Evolutionary conservation across 2,113 vertebrate species (phyloP).

Genomic region (Eleginops maclovinus): DNA sequence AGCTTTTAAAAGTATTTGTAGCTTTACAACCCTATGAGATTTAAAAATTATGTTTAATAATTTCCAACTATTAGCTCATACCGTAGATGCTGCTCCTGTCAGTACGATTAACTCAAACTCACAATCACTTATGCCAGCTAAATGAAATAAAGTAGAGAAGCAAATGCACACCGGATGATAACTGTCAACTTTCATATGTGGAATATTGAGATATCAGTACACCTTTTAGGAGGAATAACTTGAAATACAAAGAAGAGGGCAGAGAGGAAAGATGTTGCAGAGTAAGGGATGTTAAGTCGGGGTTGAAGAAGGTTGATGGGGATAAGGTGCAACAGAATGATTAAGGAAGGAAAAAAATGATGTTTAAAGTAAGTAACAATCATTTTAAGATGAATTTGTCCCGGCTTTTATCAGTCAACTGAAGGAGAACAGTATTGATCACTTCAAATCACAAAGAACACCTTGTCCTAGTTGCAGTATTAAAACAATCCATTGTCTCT

Average conservation of each 20-base stretch:
- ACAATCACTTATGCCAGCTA: too few species aligned
- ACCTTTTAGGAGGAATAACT: not conserved
- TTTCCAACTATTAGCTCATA: too few species aligned
- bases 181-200: too few species aligned
- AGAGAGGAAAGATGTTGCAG: not conserved
- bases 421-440: constrained; percentile 36
- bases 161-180: too few species aligned
- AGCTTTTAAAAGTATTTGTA: too few species aligned
- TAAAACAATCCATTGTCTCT: not conserved
- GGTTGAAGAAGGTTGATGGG: not conserved
- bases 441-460: constrained; percentile 30
- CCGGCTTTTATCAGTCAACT: constrained; percentile 28
- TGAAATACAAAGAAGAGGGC: not conserved
- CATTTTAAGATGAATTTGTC: constrained; percentile 10
- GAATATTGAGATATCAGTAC: too few species aligned
- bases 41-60: too few species aligned
- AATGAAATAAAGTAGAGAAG: too few species aligned
- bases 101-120: too few species aligned
- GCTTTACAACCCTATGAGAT: too few species aligned
- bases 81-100: too few species aligned
- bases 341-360: not conserved
- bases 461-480: constrained; percentile 28
- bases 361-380: not conserved
- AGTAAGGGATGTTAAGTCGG: not conserved
- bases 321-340: not conserved